phyloP scores from a whole-genome alignment of 1,140 invertebrate genomes.

The Sycophaga agraensis region DNA sequence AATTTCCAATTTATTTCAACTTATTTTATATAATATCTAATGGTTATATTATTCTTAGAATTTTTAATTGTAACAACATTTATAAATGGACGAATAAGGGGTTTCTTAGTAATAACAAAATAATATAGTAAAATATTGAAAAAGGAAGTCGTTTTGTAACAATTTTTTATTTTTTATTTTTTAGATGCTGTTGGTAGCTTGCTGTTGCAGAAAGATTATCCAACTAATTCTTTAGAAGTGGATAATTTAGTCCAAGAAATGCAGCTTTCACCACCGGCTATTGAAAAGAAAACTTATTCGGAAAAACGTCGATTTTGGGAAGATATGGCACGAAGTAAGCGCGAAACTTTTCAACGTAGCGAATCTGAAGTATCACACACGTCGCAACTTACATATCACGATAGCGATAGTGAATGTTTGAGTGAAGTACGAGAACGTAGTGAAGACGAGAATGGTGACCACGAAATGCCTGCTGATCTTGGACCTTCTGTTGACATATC shows the following conservation, averaged over 20 bases:
- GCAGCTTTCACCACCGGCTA: conserved; percentile 33
- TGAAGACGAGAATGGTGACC: conserved; percentile 33
- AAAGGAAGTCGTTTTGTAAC: too few relatives aligned
- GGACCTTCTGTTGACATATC: conserved; percentile 43
- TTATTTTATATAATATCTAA: too few relatives aligned
- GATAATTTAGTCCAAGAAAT: too few relatives aligned
- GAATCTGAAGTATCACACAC: conserved; percentile 54
- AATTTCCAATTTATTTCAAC: conserved; percentile 38
- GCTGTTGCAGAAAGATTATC: conserved; percentile 49
- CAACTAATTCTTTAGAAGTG: conserved; percentile 54
- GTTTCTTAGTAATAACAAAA: too few relatives aligned
- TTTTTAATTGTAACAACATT: too few relatives aligned
- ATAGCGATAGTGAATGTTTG: conserved; percentile 51
- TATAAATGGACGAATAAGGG: too few relatives aligned
- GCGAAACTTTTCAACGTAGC: conserved; percentile 52
- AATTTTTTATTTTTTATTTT: too few relatives aligned
- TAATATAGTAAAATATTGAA: too few relatives aligned
- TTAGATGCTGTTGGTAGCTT: conserved; percentile 55
- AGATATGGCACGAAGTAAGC: conserved; percentile 50
- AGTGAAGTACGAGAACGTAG: conserved; percentile 19
- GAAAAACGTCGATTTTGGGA: conserved; percentile 57
- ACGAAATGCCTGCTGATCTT: conserved; percentile 41
- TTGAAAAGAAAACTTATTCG: conserved; percentile 54
- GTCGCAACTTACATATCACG: conserved; percentile 49
- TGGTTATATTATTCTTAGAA: too few relatives aligned